Percentiles rank a stretch among this genome's conserved stretches.
These are phyloP conservation scores for Alethe castanea DNA, from an alignment of 2,113 vertebrate species.

Conservation along the genomic window DNA sequence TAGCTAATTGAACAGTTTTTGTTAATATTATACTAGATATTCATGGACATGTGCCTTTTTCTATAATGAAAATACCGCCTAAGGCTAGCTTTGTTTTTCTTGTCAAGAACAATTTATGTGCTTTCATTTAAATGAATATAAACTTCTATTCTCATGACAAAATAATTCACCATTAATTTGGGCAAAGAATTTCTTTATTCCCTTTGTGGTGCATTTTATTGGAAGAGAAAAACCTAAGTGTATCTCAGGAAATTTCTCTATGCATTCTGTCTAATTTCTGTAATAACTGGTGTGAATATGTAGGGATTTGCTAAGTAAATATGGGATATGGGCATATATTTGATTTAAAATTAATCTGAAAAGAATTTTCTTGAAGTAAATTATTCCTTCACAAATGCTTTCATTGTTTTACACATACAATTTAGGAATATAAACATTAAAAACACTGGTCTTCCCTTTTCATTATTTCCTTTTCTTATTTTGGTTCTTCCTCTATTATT, in stretches of 20 bases:
- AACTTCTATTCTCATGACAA: conserved; percentile 80
- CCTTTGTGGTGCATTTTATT: conserved; percentile 67
- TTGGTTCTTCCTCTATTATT: neutral
- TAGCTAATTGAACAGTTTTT: conserved; percentile 82
- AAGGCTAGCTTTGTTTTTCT: conserved; percentile 83
- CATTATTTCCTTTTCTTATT: neutral
- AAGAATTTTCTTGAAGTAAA: conserved; percentile 55
- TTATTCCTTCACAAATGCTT: neutral
- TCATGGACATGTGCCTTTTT: conserved; percentile 82
- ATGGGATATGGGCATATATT: conserved; percentile 12
- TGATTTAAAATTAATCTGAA: conserved; percentile 57
- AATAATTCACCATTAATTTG: conserved; percentile 79
- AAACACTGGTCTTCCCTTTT: neutral
- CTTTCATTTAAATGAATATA: conserved; percentile 81
- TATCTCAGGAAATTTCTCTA: conserved; percentile 56
- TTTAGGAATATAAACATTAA: neutral
- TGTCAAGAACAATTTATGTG: conserved; percentile 82
- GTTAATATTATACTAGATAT: conserved; percentile 87
- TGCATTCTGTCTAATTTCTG: conserved; percentile 59
- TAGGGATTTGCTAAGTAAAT: conserved; percentile 54
- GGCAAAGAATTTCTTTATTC: conserved; percentile 77
- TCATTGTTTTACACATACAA: neutral
- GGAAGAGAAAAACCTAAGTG: conserved; percentile 57
- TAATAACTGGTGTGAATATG: conserved; percentile 35
- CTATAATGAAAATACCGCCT: conserved; percentile 83